Evolutionary conservation across 2,113 vertebrate genomes (phyloP).

Genomic region (Aldabrachelys gigantea): DNA sequence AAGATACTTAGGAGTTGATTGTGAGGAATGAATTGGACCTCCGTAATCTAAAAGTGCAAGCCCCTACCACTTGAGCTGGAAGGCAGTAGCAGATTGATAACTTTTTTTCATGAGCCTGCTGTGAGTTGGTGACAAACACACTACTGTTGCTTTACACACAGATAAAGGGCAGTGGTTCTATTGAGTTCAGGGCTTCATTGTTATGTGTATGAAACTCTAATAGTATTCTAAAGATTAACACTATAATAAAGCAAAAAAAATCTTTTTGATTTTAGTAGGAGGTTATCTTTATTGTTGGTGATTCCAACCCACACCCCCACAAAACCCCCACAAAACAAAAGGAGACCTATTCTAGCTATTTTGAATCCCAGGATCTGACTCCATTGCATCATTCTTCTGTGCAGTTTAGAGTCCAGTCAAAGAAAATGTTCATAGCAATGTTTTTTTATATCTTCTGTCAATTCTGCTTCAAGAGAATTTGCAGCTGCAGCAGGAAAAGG

Average conservation of each 20-base stretch:
- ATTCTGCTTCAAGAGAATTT: neutral
- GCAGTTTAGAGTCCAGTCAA: neutral
- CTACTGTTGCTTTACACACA: neutral
- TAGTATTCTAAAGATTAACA: neutral
- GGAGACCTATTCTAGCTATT: neutral
- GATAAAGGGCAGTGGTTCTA: neutral
- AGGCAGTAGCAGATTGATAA: neutral
- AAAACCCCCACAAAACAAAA: neutral
- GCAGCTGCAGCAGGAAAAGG: neutral
- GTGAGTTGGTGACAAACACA: neutral
- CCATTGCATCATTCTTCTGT: neutral
- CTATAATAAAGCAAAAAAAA: neutral
- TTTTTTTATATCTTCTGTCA: neutral
- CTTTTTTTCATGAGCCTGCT: neutral
- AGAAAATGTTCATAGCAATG: neutral
- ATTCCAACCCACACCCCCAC: neutral
- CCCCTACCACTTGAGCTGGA: neutral
- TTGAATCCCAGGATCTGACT: neutral
- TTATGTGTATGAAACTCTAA: neutral
- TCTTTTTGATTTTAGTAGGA: neutral
- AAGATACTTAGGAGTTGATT: neutral
- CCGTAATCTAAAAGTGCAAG: neutral
- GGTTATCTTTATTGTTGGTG: neutral
- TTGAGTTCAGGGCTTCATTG: neutral
- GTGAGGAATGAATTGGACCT: neutral